Base-by-base conservation (phyloP, 2,888 invertebrate species). In the Auanema freiburgensis region DNA sequence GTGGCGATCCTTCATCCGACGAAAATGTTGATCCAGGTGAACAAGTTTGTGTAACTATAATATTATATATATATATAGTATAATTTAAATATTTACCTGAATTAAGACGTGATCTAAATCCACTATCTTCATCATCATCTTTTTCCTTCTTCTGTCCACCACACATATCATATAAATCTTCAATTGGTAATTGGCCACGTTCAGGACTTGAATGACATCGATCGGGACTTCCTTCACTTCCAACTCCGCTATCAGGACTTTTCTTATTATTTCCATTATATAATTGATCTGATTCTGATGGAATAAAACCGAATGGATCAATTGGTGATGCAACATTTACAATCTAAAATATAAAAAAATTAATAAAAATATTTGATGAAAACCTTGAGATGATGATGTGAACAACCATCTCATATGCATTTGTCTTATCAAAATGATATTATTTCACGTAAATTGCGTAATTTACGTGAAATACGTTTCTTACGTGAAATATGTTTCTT, bases 91-190 rank as follows among this genome's bases (percentile, higher is more conserved):
- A 12, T 44, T 42, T 24, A 53, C 57, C 71, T 0, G 74, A 72
- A 61, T 74, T 76, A 50, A 74, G 66, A 33, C 77, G 57, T 10
- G 67, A 69, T 25, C 75, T 66, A 71, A 81, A 81, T 42, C 80
- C 81, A 42, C 78, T 78, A 44, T 82, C 79, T 59, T 80, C 80
- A 41, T 76, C 76, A 51, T 76, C 76, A 18, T 76, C 76, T 42
- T 73, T 71, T 23, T 70, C 67, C 24, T 69, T 66, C 55, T 69
- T 68, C 57, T 65, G 66, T 4, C 59, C 41, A 10, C 42, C 58
- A 24, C 57, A 57, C 24, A 63, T 40, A 21, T 57, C 62, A 18
- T 46, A 62, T 16, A 55, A 55, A 54, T 60, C 60, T 11, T 54
- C 23, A 5, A 51, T 52, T 46, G 55, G 40, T 12, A 14, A 16